Percentiles rank a stretch among this genome's conserved stretches.
Conservation (phyloP, 2,888 invertebrate species). For the Craniophora ligustri region DNA sequence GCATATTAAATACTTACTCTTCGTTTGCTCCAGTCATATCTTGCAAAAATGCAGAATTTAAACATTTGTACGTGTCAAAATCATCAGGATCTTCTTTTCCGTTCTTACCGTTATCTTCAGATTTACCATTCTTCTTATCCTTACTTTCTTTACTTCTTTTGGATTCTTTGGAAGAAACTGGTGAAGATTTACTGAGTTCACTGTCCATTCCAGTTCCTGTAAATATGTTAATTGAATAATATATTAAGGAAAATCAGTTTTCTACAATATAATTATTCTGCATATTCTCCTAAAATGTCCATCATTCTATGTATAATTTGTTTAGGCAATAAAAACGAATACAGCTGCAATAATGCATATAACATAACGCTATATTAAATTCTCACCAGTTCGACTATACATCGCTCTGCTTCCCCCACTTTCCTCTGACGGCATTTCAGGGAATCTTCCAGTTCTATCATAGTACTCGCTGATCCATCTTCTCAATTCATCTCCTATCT, state of each 20-base stretch:
- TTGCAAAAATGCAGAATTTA: conserved; percentile 91
- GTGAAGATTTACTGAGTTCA: conserved; percentile 93
- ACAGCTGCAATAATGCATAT: too few species aligned
- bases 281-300: too few species aligned
- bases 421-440: conserved; percentile 97
- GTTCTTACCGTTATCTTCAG: conserved; percentile 84
- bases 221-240: background rate
- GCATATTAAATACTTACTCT: conserved; percentile 84
- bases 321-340: too few species aligned
- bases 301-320: too few species aligned
- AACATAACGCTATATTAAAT: background rate
- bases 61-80: conserved; percentile 90
- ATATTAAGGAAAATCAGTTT: too few species aligned
- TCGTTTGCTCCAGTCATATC: conserved; percentile 92
- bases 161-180: conserved; percentile 93
- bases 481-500: conserved; percentile 95
- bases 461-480: conserved; percentile 96
- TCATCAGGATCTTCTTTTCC: conserved; percentile 90
- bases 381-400: conserved; percentile 92
- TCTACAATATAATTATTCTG: too few species aligned
- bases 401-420: conserved; percentile 96
- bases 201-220: conserved; percentile 91
- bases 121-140: conserved; percentile 88
- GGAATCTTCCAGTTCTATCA: conserved; percentile 94
- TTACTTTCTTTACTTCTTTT: conserved; percentile 93